Evolutionary conservation across 2,888 invertebrate species (phyloP), one percentile per base, ranked within the genome.

Genomic region (Coelopa pilipes): DNA sequence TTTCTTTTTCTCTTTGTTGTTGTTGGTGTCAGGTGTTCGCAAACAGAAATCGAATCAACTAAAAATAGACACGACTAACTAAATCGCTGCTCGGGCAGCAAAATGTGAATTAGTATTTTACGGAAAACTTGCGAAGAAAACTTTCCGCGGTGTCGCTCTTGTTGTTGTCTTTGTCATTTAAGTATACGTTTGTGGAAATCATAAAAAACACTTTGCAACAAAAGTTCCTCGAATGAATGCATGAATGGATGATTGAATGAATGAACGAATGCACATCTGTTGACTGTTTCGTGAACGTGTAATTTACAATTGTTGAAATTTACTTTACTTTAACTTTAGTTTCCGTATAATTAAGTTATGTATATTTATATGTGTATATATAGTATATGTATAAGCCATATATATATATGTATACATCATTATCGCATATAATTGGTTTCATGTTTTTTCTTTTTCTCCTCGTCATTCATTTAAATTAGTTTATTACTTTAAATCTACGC

Each of bases 341-440:
- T 53, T 71, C 68, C 74, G 68, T 68, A 63, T 67, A 70, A 66
- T 73, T 75, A 72, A 73, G 57, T 57, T 76, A 71, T 67, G 73
- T 67, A 50, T 76, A 69, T 70, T 53, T 72, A 47, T 75, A 73
- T 72, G 60, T 73, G n/a, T 72, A 63, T 70, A 65, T 63, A 62
- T 53, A 55, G n/a, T 66, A 17, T 66, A 67, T 74, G 59, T 55
- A 67, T 76, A 77, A 75, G 75, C 75, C 75, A 70, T 72, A 57
- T 47, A 70, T 72, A 57, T 47, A 17, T 57, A 49, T 59, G 76
- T 76, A 75, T 77, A 74, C 76, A 76, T 49, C n/a, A 17, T 24
- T 71, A 67, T 77, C 67, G 76, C 76, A 76, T 78, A 75, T 74
- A 77, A 62, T 66, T 62, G 53, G 72, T 65, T 47, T 66, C 46